phyloP scores from a whole-genome alignment of 2,888 invertebrate species.

The Temnothorax rugatulus region DNA sequence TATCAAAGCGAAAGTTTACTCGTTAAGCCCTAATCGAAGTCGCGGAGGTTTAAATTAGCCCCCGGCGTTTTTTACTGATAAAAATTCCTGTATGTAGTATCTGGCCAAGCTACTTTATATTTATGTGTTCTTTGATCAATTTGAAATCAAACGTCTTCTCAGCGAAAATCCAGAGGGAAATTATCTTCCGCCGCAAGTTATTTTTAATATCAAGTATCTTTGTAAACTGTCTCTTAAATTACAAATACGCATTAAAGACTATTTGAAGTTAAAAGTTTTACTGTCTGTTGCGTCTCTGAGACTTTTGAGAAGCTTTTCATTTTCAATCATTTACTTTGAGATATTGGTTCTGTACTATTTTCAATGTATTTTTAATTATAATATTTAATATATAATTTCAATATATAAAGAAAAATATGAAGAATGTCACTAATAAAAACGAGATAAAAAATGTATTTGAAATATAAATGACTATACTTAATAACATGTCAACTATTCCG shows the following conservation, averaged over 20 bases:
- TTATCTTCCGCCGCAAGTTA: background rate
- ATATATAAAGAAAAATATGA: background rate
- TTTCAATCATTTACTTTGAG: background rate
- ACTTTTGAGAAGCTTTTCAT: background rate
- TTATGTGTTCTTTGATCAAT: background rate
- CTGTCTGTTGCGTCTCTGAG: background rate
- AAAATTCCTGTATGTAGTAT: constrained; percentile 1
- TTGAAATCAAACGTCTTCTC: background rate
- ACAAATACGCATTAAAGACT: background rate
- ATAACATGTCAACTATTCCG: background rate
- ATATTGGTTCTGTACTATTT: background rate
- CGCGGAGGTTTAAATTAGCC: background rate
- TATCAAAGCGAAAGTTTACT: constrained; percentile 38
- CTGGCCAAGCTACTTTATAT: background rate
- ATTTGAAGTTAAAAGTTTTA: constrained; percentile 11
- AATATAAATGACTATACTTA: background rate
- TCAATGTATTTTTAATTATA: background rate
- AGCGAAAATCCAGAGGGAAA: background rate
- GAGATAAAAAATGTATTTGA: background rate
- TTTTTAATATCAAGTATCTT: constrained; percentile 15
- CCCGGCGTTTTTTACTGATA: background rate
- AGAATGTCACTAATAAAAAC: background rate
- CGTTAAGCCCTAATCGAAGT: constrained; percentile 40
- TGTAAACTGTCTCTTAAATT: constrained; percentile 5
- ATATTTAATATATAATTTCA: background rate